A percentile compares a stretch with the other conserved stretches of the same genome.
Evolutionary conservation across 2,113 vertebrate genomes (phyloP).

Genomic region (Heterochromis multidens): DNA sequence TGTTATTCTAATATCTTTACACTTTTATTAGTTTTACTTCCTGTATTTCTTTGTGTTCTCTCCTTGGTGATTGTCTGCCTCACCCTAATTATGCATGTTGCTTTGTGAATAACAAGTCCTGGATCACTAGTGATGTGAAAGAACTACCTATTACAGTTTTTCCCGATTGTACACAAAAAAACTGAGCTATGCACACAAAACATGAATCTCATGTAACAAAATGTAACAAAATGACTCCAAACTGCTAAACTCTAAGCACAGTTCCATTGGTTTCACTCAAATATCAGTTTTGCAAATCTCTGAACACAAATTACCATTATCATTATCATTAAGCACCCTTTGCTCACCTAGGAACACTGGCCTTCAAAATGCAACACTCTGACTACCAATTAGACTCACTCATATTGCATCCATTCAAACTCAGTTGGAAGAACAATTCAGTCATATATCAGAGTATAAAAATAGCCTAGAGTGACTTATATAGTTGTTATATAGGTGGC

Average conservation of each 20-base stretch:
- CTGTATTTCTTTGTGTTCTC: not conserved
- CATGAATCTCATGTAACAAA: too few relatives aligned
- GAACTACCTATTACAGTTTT: too few relatives aligned
- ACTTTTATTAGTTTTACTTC: not conserved
- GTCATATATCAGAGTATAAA: too few relatives aligned
- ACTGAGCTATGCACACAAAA: too few relatives aligned
- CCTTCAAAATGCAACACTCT: not conserved
- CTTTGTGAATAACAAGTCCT: not conserved
- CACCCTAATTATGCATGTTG: not conserved
- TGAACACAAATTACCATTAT: not conserved
- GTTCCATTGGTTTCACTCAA: not conserved
- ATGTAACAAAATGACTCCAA: not conserved
- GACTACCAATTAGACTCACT: too few relatives aligned
- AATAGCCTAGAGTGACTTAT: too few relatives aligned
- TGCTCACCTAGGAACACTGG: not conserved
- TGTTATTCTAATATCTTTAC: not conserved
- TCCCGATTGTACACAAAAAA: too few relatives aligned
- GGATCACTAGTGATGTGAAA: too few relatives aligned
- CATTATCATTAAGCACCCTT: not conserved
- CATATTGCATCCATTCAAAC: too few relatives aligned
- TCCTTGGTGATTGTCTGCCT: fast-evolving
- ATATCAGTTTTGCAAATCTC: not conserved
- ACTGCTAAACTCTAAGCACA: not conserved
- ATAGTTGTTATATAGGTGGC: too few relatives aligned
- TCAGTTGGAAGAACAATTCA: too few relatives aligned